Evolutionary conservation across 2,113 vertebrate species (phyloP).

Genomic region (Malaclemys terrapin): DNA sequence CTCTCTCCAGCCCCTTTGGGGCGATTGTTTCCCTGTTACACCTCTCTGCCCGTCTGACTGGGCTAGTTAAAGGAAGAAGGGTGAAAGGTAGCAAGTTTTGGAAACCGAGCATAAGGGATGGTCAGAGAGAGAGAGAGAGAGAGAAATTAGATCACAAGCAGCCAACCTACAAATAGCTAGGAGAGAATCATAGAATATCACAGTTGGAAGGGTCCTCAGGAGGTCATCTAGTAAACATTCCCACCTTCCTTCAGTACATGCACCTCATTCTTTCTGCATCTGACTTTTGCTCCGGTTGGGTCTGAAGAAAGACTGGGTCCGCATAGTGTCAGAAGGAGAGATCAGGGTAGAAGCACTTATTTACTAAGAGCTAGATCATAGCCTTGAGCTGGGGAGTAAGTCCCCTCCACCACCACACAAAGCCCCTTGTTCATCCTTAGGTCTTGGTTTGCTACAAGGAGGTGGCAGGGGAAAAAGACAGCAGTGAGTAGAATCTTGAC

Average conservation of each 20-base stretch:
- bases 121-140: neutral
- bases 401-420: rapidly evolving
- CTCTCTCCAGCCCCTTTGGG: neutral
- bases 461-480: no score
- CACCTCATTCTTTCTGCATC: neutral
- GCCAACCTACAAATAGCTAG: neutral
- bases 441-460: no score
- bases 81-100: neutral
- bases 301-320: neutral
- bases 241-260: neutral
- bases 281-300: rapidly evolving
- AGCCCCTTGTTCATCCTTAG: no score
- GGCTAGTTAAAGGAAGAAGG: neutral
- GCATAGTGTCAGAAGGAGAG: neutral
- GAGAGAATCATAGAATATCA: neutral
- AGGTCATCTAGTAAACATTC: neutral
- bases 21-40: neutral
- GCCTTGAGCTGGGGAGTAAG: neutral
- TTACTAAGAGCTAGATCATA: neutral
- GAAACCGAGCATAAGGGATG: neutral
- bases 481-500: no score
- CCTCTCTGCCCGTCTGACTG: neutral
- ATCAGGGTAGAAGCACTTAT: rapidly evolving
- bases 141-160: neutral
- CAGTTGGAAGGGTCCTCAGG: no score